Evolutionary conservation across 2,888 invertebrate genomes (phyloP).

Genomic region (Lasioglossum figueresi): DNA sequence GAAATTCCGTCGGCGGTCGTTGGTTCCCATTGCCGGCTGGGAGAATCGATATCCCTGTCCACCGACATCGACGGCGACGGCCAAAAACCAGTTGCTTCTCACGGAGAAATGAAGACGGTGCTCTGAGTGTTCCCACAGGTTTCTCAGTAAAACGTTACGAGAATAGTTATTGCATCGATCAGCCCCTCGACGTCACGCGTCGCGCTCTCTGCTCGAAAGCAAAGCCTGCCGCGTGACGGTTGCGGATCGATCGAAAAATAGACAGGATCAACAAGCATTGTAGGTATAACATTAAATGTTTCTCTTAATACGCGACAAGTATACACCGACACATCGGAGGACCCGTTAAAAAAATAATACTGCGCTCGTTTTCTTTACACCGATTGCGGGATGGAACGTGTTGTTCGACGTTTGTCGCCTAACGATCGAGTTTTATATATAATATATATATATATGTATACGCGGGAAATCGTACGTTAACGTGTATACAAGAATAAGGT

Average conservation of each 20-base stretch:
- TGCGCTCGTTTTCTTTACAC: slow-evolving; percentile 41
- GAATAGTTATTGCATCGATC: slow-evolving; percentile 20
- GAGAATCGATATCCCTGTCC: neutral
- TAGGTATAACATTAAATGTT: slow-evolving; percentile 19
- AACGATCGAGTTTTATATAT: neutral
- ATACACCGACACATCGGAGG: slow-evolving; percentile 20
- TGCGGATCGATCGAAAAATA: slow-evolving; percentile 21
- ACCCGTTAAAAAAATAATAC: slow-evolving; percentile 51
- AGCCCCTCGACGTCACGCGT: neutral
- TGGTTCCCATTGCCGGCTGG: neutral
- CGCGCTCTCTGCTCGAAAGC: neutral
- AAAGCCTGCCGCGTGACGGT: slow-evolving; percentile 8
- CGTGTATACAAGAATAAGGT: slow-evolving; percentile 63
- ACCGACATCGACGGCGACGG: neutral
- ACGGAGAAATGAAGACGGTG: slow-evolving; percentile 3
- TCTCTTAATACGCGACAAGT: slow-evolving; percentile 13
- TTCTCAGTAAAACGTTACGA: slow-evolving; percentile 15
- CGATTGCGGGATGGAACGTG: slow-evolving; percentile 31
- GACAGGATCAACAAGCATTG: slow-evolving; percentile 40
- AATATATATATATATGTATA: neutral
- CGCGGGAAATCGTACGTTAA: slow-evolving; percentile 38
- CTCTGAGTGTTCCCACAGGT: slow-evolving; percentile 24
- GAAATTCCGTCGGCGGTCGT: neutral
- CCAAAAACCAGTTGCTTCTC: neutral
- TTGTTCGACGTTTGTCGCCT: slow-evolving; percentile 4